Base-by-base conservation (phyloP, 2,113 vertebrate species). In the Oxygymnocypris stewartii region DNA sequence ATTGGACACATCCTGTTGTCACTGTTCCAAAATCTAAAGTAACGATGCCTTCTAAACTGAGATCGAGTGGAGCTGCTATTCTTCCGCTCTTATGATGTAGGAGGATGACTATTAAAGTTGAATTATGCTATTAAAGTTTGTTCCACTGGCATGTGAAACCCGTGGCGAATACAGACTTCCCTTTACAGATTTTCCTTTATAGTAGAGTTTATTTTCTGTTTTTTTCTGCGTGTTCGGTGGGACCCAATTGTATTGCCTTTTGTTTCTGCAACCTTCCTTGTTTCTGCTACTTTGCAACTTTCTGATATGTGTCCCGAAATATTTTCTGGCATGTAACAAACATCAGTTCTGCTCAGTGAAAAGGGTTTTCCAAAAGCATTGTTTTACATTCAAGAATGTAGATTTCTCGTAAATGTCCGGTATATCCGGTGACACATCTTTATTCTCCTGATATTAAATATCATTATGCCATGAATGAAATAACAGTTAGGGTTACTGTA, bases 1-100 rank as follows among this genome's bases (percentile, higher is more conserved):
- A 73, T 42, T 73, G 18, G 69, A 73, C 20, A 74, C 37, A 42
- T 74, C 71, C 37, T 74, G 71, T 42, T n/a, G 71, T 42, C 37
- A 23, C 4, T 37, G 18, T 10, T 42, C 9, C 18, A 73, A 73
- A 42, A 42, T n/a, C 4, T 10, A 23, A 74, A 42, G 37, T 11
- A 42, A 11, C n/a, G 20, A 73, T 42, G 71, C 37, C 23, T 16
- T 74, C 20, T 61, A 8, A 61, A n/a, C 4, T 61, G 57, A 73
- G 16, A 73, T 40, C 23, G 35, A 73, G 35, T 23, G 18, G 18
- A 20, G 8, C 4, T 11, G 4, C 69, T 73, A 11, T 23, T 73
- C 35, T 11, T 40, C 20, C 23, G 18, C 69, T 73, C 9, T 73
- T 20, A 40, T 37, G 35, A 40, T 20, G 69, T 40, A 73, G 18